phyloP scores from a whole-genome alignment of 2,888 invertebrate species.

The Trissolcus japonicus region DNA sequence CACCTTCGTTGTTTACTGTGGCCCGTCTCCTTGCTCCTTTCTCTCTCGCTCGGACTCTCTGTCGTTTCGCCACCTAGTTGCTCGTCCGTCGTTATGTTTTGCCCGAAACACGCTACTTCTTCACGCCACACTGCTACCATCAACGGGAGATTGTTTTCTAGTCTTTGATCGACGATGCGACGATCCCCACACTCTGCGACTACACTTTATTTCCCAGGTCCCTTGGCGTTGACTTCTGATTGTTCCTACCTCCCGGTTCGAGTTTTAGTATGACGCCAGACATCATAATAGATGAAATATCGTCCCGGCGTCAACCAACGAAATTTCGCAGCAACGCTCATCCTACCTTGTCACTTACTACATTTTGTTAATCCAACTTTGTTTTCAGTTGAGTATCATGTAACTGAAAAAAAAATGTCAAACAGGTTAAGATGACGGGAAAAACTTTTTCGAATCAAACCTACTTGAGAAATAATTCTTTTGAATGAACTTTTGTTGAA shows the following conservation, averaged over 20 bases:
- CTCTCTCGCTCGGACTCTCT: slow-evolving; percentile 1
- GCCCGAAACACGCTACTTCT: slow-evolving; percentile 53
- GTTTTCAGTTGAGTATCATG: neutral
- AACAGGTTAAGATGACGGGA: too few relatives aligned
- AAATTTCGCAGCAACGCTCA: slow-evolving; percentile 25
- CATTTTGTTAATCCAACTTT: slow-evolving; percentile 12
- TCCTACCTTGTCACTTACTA: slow-evolving; percentile 12
- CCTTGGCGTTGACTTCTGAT: slow-evolving; percentile 37
- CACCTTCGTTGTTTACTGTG: slow-evolving; percentile 69
- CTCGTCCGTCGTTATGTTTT: slow-evolving; percentile 51
- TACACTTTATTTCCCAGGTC: slow-evolving; percentile 47
- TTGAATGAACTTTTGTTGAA: too few relatives aligned
- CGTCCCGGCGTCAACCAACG: slow-evolving; percentile 6
- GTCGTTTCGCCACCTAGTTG: slow-evolving; percentile 44
- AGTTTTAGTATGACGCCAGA: slow-evolving; percentile 42
- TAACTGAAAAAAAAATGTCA: neutral
- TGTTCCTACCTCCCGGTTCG: slow-evolving; percentile 28
- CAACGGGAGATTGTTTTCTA: slow-evolving; percentile 57
- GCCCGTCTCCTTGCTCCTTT: slow-evolving; percentile 41
- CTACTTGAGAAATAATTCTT: too few relatives aligned
- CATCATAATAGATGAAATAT: slow-evolving; percentile 50
- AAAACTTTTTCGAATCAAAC: too few relatives aligned
- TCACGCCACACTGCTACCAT: slow-evolving; percentile 53
- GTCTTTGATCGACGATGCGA: slow-evolving; percentile 59
- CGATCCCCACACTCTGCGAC: slow-evolving; percentile 44